These are phyloP conservation scores for Pharmacophagus antenor DNA, from an alignment of 2,888 invertebrate species.

Conservation along the genomic window DNA sequence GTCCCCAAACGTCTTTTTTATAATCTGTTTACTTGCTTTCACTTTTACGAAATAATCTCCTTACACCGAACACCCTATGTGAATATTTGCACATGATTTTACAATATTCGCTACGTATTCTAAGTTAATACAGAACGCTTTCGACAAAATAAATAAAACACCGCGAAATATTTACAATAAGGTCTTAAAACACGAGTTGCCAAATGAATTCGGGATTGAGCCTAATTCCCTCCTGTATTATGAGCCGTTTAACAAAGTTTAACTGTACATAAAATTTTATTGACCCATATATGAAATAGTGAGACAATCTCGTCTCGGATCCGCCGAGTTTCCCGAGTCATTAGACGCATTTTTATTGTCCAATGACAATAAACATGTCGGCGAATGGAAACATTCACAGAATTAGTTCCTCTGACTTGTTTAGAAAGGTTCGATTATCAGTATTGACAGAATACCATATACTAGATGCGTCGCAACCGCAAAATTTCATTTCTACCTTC, in stretches of 20 bases:
- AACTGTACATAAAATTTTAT: slow-evolving; percentile 80
- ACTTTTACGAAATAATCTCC: slow-evolving; percentile 67
- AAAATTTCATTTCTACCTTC: background rate
- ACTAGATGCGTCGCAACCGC: slow-evolving; percentile 41
- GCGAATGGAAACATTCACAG: slow-evolving; percentile 75
- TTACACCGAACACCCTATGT: slow-evolving; percentile 60
- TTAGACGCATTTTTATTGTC: slow-evolving; percentile 77
- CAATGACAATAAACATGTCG: slow-evolving; percentile 79
- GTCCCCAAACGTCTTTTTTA: slow-evolving; percentile 66
- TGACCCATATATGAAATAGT: slow-evolving; percentile 79
- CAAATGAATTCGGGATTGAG: slow-evolving; percentile 16
- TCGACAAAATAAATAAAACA: background rate
- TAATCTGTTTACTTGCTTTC: slow-evolving; percentile 74
- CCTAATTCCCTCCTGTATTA: slow-evolving; percentile 40
- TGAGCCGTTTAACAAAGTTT: slow-evolving; percentile 73
- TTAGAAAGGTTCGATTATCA: slow-evolving; percentile 60
- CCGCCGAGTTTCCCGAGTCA: slow-evolving; percentile 71
- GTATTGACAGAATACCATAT: slow-evolving; percentile 63
- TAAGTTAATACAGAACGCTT: background rate
- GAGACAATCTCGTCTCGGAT: slow-evolving; percentile 65
- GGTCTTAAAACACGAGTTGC: slow-evolving; percentile 3
- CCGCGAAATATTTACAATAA: background rate
- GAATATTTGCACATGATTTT: slow-evolving; percentile 47
- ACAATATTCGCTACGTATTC: slow-evolving; percentile 32
- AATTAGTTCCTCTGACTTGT: slow-evolving; percentile 60